Evolutionary conservation across 1,140 invertebrate species (phyloP).

Genomic region (Epicauta chinensis): DNA sequence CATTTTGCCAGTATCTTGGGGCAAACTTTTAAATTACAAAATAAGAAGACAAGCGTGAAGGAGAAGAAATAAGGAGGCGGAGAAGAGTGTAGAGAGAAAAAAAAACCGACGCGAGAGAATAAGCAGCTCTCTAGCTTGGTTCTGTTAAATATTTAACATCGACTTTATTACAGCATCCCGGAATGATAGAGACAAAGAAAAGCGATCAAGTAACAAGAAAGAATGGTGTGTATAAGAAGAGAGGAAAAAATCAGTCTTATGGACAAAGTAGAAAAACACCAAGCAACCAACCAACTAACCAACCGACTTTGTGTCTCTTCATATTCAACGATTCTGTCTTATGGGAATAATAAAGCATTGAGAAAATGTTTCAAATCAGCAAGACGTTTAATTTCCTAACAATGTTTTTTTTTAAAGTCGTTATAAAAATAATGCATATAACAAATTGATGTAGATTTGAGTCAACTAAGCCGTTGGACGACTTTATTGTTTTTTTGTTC

Average conservation of each 20-base stretch:
- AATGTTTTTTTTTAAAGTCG: too few species aligned
- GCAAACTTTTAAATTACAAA: constrained; percentile 33
- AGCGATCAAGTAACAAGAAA: constrained; percentile 4
- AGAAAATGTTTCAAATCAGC: constrained; percentile 12
- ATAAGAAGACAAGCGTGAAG: constrained; percentile 22
- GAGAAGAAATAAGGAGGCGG: too few species aligned
- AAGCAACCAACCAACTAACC: too few species aligned
- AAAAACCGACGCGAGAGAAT: constrained; percentile 15
- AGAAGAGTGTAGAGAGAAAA: too few species aligned
- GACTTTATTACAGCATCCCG: constrained; percentile 28
- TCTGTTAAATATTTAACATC: constrained; percentile 32
- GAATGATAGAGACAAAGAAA: constrained; percentile 8
- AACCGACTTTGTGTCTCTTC: not conserved
- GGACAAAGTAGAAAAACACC: too few species aligned
- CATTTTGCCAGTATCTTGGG: constrained; percentile 20
- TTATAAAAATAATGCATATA: too few species aligned
- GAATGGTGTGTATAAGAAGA: too few species aligned
- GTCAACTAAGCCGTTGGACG: too few species aligned
- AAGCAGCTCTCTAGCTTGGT: constrained; percentile 17
- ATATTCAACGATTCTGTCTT: constrained; percentile 18
- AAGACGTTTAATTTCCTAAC: constrained; percentile 1
- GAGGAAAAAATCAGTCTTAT: too few species aligned
- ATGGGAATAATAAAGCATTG: constrained; percentile 22
- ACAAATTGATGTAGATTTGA: too few species aligned
- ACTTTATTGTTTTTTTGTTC: too few species aligned